Evolutionary conservation across 2,888 invertebrate species (phyloP).

Genomic region (Nephrotoma appendiculata): DNA sequence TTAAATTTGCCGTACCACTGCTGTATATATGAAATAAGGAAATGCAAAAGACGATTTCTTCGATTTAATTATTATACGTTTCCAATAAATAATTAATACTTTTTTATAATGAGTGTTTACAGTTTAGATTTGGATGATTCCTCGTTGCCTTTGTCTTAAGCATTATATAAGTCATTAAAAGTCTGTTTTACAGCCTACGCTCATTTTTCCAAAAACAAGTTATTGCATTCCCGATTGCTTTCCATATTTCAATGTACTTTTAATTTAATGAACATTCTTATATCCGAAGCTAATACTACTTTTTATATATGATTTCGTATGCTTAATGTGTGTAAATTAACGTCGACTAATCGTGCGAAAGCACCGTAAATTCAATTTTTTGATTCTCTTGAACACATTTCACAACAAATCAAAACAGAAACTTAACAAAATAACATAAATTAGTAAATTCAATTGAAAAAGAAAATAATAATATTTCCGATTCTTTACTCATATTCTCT

Average conservation of each 20-base stretch:
- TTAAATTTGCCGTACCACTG: too few species aligned
- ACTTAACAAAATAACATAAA: background rate
- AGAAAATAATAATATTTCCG: background rate
- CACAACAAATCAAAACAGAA: background rate
- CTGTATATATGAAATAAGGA: too few species aligned
- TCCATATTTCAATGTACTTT: background rate
- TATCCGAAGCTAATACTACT: background rate
- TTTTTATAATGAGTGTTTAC: too few species aligned
- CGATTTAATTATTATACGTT: too few species aligned
- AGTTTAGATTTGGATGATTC: background rate
- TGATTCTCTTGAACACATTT: background rate
- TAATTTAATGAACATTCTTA: background rate
- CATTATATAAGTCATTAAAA: background rate
- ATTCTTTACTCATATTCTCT: background rate
- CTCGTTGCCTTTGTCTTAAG: background rate
- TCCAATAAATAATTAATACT: too few species aligned
- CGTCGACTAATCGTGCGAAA: background rate
- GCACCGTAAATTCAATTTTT: background rate
- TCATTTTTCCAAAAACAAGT: background rate
- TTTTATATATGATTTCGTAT: background rate
- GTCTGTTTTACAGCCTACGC: background rate
- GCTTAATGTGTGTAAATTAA: background rate
- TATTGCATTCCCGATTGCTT: background rate
- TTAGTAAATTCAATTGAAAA: background rate
- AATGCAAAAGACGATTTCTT: too few species aligned